Conservation (phyloP, 2,888 invertebrate species). For the Papilio elwesi region DNA sequence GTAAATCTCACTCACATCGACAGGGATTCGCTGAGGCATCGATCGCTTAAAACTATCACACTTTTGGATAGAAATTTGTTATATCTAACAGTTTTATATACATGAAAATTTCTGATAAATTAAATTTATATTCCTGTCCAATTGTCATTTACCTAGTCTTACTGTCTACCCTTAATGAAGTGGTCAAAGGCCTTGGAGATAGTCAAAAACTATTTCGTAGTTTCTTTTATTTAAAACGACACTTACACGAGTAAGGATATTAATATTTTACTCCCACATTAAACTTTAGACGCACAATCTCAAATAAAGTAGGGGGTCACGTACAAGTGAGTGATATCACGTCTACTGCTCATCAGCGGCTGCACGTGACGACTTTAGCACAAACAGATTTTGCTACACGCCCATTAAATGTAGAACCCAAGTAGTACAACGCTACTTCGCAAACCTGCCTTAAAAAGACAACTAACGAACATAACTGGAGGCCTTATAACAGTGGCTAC, state of each 20-base stretch:
- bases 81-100: not conserved
- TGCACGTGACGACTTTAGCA: constrained; percentile 82
- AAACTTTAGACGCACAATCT: constrained; percentile 66
- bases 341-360: constrained; percentile 82
- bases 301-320: constrained; percentile 77
- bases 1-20: no score
- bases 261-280: constrained; percentile 47
- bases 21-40: no score
- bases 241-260: constrained; percentile 42
- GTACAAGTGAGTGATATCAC: constrained; percentile 83
- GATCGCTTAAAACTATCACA: no score
- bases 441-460: constrained; percentile 50
- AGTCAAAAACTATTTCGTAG: not conserved
- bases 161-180: not conserved
- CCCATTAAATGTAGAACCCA: constrained; percentile 63
- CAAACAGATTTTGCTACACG: constrained; percentile 80
- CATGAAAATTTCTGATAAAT: no score
- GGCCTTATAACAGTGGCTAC: constrained; percentile 63
- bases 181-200: not conserved
- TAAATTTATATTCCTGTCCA: no score
- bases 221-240: constrained; percentile 2
- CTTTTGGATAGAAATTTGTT: not conserved
- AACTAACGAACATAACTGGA: constrained; percentile 53
- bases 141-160: no score
- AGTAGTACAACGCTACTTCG: constrained; percentile 48